Conservation (phyloP, 2,113 vertebrate species). For the Prionailurus viverrinus region DNA sequence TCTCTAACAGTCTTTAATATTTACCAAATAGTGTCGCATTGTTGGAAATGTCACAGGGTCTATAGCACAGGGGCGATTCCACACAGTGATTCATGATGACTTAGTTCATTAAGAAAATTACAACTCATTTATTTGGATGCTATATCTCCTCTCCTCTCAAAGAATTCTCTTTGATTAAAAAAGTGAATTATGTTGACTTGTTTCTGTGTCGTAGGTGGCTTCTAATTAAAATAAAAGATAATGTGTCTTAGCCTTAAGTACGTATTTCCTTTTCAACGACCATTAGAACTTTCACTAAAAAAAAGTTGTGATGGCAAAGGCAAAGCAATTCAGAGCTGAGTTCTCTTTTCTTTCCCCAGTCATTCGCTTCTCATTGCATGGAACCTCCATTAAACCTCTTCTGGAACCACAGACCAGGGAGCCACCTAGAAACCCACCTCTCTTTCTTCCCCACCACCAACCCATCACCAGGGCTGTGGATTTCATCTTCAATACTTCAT, state of each 20-base stretch:
- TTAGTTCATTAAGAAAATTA: slow-evolving; percentile 85
- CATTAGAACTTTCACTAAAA: background rate
- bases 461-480: background rate
- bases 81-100: slow-evolving; percentile 81
- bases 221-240: slow-evolving; percentile 74
- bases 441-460: background rate
- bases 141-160: slow-evolving; percentile 71
- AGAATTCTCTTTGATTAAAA: slow-evolving; percentile 76
- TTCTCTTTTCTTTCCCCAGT: background rate
- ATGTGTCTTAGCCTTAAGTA: slow-evolving; percentile 16
- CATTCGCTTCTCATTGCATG: background rate
- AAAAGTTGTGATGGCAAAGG: background rate
- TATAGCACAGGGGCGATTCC: slow-evolving; percentile 64
- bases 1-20: slow-evolving; percentile 80
- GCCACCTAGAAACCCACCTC: background rate
- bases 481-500: background rate
- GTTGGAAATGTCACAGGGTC: slow-evolving; percentile 83
- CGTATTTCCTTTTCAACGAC: slow-evolving; percentile 8
- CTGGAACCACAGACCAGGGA: background rate
- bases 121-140: slow-evolving; percentile 79
- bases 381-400: background rate
- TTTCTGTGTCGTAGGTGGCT: slow-evolving; percentile 56
- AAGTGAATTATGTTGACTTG: slow-evolving; percentile 71
- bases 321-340: background rate
- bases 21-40: slow-evolving; percentile 82